Conservation (phyloP, 2,113 vertebrate species). For the Limanda limanda region DNA sequence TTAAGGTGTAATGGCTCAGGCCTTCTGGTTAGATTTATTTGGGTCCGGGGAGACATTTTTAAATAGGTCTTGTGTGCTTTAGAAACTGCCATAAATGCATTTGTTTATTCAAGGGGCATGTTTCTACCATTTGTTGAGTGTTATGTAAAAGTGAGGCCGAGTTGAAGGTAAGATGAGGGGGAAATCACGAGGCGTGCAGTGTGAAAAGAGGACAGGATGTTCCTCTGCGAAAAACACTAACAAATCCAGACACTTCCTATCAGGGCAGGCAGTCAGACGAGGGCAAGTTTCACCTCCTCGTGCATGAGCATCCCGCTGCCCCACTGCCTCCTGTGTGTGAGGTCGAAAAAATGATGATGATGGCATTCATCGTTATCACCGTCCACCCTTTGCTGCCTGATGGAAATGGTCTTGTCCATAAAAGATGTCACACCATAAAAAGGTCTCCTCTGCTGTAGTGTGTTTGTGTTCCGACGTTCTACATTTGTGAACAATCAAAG, state of each 20-base stretch:
- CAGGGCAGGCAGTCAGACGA: not conserved
- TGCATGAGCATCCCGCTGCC: not conserved
- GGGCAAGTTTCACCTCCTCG: not conserved
- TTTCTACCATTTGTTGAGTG: constrained; percentile 2
- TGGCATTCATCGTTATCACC: not conserved
- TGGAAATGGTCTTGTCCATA: constrained; percentile 11
- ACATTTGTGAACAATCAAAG: no score
- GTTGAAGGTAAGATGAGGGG: constrained; percentile 19
- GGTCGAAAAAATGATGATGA: constrained; percentile 15
- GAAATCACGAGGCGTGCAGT: not conserved
- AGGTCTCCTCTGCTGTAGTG: not conserved
- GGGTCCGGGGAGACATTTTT: constrained; percentile 11
- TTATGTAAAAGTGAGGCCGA: constrained; percentile 12
- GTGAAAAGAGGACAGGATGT: constrained; percentile 18
- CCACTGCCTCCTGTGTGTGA: constrained; percentile 3
- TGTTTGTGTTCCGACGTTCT: not conserved
- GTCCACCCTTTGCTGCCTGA: not conserved
- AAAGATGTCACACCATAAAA: constrained; percentile 29
- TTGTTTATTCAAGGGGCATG: not conserved
- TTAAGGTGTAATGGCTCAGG: constrained; percentile 49
- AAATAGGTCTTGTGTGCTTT: constrained; percentile 14
- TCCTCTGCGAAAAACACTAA: constrained; percentile 17
- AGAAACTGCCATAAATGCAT: constrained; percentile 10
- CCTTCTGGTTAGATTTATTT: constrained; percentile 35
- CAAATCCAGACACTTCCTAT: constrained; percentile 4